phyloP scores from a whole-genome alignment of 2,797 vertebrate genomes.

The Hoplostethus atlanticus region DNA sequence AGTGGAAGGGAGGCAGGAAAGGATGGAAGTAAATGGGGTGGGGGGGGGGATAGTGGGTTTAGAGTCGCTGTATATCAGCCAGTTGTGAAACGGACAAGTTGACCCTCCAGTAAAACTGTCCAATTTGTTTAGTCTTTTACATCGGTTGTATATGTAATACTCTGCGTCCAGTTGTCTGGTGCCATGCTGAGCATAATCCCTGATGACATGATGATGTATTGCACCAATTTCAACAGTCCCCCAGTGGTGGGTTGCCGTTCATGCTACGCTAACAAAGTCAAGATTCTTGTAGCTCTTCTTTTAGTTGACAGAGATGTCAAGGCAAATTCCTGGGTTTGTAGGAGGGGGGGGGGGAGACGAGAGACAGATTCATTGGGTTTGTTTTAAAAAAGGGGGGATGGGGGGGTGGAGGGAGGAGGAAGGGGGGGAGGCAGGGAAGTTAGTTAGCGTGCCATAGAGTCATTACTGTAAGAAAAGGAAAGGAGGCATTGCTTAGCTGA shows the following conservation, averaged over 20 bases:
- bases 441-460: constrained; percentile 50
- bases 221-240: neutral
- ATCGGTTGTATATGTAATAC: neutral
- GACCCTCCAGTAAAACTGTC: neutral
- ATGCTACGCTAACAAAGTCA: constrained; percentile 31
- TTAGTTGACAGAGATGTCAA: constrained; percentile 36
- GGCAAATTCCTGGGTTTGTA: constrained; percentile 49
- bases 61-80: neutral
- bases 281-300: constrained; percentile 16
- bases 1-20: constrained; percentile 27
- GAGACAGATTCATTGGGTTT: constrained; percentile 51
- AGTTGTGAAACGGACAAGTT: neutral
- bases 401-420: neutral
- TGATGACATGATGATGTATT: neutral
- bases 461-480: constrained; percentile 61
- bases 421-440: constrained; percentile 10
- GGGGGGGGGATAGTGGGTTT: neutral
- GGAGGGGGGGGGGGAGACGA: constrained; percentile 10
- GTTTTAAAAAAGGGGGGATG: constrained; percentile 43
- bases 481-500: constrained; percentile 52
- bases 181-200: neutral
- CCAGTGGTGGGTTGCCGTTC: constrained; percentile 1
- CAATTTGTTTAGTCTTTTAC: neutral
- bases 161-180: neutral
- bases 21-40: constrained; percentile 4